Base-by-base conservation (phyloP, 2,113 vertebrate species). In the Machaerirhynchus nigripectus region DNA sequence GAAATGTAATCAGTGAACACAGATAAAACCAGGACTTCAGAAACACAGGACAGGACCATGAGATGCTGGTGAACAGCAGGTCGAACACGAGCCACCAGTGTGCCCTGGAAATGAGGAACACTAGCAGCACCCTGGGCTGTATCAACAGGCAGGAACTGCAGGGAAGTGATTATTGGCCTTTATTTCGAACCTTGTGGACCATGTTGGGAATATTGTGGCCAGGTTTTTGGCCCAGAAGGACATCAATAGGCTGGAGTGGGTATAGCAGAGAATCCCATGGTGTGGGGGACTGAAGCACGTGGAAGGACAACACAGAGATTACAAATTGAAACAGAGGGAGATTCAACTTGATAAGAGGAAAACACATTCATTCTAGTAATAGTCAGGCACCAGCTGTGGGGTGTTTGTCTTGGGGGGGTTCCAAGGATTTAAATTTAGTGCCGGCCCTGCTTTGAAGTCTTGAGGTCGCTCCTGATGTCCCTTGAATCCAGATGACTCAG, bases 231-330 rank as follows among this genome's bases (percentile, higher is more conserved):
- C 35, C 24, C 16, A 69, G 27, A 60, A 76, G 18, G 6, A 30
- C 27, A 63, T 21, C 2, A 3, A 3, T 4, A 42, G 31, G 55
- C 59, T 52, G 13, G 22, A 74, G 30, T 31, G 17, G 17, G 22
- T 40, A 49, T 26, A 84, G 28, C 46, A 82, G 74, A 91, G 37
- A 50, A n/a, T 37, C 49, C 8, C 1, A 5, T 18, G 11, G 16
- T 20, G 2, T 73, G 30, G 11, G 11, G 8, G 33, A 33, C 37
- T 78, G 37, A 81, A 81, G 28, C 27, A 73, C 0, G 1, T 3
- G 8, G 35, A 18, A 80, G 22, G 4, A 77, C 1, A 0, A n/a
- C 20, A 61, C 1, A 5, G 11, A 19, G 8, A 46, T 49, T 61
- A 90, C 8, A 84, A 49, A 70, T 1, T 46, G 47, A 88, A 93